Evolutionary conservation across 2,797 vertebrate genomes (phyloP), one percentile per base, ranked within the genome.

Genomic region (Telmatherina bonti): DNA sequence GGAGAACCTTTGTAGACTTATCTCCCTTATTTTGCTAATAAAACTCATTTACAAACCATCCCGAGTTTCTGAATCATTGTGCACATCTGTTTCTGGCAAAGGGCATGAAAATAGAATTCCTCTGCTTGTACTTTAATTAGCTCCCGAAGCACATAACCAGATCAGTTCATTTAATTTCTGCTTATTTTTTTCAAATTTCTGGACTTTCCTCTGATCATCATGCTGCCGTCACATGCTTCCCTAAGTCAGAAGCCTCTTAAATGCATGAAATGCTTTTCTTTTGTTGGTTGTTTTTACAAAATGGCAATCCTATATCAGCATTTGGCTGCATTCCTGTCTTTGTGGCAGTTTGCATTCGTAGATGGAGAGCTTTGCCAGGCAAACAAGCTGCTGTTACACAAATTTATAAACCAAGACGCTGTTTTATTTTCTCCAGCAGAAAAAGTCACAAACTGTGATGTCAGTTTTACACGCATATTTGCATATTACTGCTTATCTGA

Each of bases 1-100:
- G 84, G 91, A 92, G 91, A 86, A 90, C 84, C 90, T 94, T 95
- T 94, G 92, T 94, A 94, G 90, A 93, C 90, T 93, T 91, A 93
- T 94, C 91, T 93, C 89, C 87, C 92, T 93, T 94, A 95, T 95
- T 95, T 95, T 95, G 95, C 93, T 95, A 95, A 95, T 95, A 95
- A 95, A 95, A 94, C 88, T 18, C 88, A 91, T 93, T 91, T 93
- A 88, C 93, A 91, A 93, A 92, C 71, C 78, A 79, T 11, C 7
- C 26, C 29, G 43, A 53, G 43, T 66, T n/a, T 27, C 33, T 45
- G 11, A 62, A 1, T 83, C 43, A 30, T 67, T 27, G 9, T 52
- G 24, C 11, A 16, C 8, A 5, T 67, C 29, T 58, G 51, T 43
- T 2, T 8, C 20, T 49, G 45, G 35, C 35, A 36, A 36, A 13